Evolutionary conservation across 2,797 vertebrate species (phyloP).

Genomic region (Atherinosoma microstoma): DNA sequence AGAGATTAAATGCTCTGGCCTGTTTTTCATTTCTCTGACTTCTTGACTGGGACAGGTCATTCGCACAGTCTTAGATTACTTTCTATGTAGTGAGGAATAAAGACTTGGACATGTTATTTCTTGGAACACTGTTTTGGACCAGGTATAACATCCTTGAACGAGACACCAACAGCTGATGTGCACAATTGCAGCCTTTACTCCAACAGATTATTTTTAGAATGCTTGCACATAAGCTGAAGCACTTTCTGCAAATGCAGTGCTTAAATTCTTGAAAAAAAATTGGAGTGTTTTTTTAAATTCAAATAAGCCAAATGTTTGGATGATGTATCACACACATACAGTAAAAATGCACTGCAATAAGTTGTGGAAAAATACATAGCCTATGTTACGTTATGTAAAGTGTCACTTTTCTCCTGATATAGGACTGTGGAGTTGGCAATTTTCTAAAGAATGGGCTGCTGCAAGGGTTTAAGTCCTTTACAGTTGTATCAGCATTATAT

Average conservation of each 20-base stretch:
- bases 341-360: neutral
- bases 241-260: neutral
- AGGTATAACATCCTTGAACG: slow-evolving; percentile 11
- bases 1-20: slow-evolving; percentile 71
- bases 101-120: slow-evolving; percentile 50
- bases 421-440: neutral
- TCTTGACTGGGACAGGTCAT: slow-evolving; percentile 51
- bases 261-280: neutral
- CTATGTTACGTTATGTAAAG: neutral
- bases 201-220: neutral
- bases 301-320: neutral
- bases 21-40: slow-evolving; percentile 74
- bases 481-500: neutral
- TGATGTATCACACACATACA: neutral
- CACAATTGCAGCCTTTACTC: neutral
- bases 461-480: neutral
- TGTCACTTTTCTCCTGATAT: neutral
- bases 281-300: too few relatives aligned
- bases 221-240: too few relatives aligned
- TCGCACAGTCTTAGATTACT: slow-evolving; percentile 56
- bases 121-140: slow-evolving; percentile 28
- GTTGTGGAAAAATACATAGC: neutral
- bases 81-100: slow-evolving; percentile 44
- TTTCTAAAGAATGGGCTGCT: neutral
- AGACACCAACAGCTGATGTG: slow-evolving; percentile 17